Evolutionary conservation across 2,797 vertebrate genomes (phyloP), one percentile per base, ranked within the genome.

Genomic region (Gastrophryne carolinensis): DNA sequence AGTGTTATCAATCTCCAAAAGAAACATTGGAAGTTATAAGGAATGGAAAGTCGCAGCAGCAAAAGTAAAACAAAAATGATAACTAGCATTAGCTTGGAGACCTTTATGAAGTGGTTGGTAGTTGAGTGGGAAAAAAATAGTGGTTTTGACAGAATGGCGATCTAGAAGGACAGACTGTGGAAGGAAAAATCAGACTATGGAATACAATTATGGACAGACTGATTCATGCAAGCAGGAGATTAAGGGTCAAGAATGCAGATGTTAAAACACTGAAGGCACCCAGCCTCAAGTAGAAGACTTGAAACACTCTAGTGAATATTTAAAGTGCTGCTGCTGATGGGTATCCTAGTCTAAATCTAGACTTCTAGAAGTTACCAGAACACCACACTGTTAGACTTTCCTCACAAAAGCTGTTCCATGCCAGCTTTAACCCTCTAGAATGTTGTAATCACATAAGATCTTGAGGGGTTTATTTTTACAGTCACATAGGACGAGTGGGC

Each of bases 201-300:
- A 54, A 39, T 23, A 15, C 50, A 82, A 85, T 86, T 88, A 88
- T 29, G 81, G 62, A 83, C 82, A 80, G 85, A 88, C 88, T 62
- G 72, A 83, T 77, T 62, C 94, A 93, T 95, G 95, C 94, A 93
- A 37, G 89, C 83, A 87, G 82, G 90, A 90, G 90, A 89, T 92
- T 92, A 93, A n/a, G 66, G 53, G 89, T 72, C 88, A 87, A 92
- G 90, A 87, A 87, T 84, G 83, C 83, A 91, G 86, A 87, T 84
- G 88, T 83, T 88, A 84, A 78, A 81, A 76, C 50, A 60, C 47
- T 44, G 37, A 27, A 44, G 61, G 50, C 72, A 57, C 15, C 17
- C 50, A 61, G 35, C 34, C 74, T 64, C 17, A 24, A 52, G 44
- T 23, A 24, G 23, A 21, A 30, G 23, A 44, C n/a, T 15, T 24